These are phyloP conservation scores for Siniperca scherzeri DNA, from an alignment of 2,797 vertebrate genomes.

Conservation along the genomic window DNA sequence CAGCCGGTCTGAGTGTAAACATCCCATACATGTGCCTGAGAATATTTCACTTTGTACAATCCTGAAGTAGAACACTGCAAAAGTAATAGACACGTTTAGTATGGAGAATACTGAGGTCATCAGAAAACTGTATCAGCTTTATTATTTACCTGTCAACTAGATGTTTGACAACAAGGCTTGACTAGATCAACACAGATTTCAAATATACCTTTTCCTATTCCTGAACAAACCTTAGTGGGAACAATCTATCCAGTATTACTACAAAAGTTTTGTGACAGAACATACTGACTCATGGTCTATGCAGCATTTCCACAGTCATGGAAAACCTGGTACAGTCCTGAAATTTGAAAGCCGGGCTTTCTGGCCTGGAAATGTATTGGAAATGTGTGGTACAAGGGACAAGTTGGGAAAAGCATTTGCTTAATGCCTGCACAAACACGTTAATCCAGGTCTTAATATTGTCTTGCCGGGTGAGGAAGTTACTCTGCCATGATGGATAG, in stretches of 20 bases:
- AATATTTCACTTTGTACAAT: neutral
- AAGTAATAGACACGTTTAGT: neutral
- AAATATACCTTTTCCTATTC: neutral
- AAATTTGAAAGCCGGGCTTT: conserved; percentile 29
- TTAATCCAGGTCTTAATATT: conserved; percentile 22
- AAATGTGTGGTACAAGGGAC: conserved; percentile 40
- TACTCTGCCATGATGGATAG: conserved; percentile 17
- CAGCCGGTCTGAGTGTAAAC: conserved; percentile 48
- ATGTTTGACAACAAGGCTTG: neutral
- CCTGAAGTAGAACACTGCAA: neutral
- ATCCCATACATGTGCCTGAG: conserved; percentile 18
- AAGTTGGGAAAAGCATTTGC: conserved; percentile 32
- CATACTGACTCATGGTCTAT: conserved; percentile 34
- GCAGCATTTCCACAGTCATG: conserved; percentile 29
- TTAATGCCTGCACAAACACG: conserved; percentile 36
- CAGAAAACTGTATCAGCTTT: neutral
- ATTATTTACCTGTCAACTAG: neutral
- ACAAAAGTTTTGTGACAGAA: neutral
- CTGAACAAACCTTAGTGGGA: conserved; percentile 4
- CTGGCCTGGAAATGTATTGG: conserved; percentile 24
- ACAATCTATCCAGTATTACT: conserved; percentile 2
- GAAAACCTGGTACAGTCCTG: conserved; percentile 35
- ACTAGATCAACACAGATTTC: conserved; percentile 11
- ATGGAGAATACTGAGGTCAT: neutral
- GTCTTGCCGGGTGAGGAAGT: conserved; percentile 28